Evolutionary conservation across 1,140 invertebrate genomes (phyloP).

Genomic region (Mylabris phalerata): DNA sequence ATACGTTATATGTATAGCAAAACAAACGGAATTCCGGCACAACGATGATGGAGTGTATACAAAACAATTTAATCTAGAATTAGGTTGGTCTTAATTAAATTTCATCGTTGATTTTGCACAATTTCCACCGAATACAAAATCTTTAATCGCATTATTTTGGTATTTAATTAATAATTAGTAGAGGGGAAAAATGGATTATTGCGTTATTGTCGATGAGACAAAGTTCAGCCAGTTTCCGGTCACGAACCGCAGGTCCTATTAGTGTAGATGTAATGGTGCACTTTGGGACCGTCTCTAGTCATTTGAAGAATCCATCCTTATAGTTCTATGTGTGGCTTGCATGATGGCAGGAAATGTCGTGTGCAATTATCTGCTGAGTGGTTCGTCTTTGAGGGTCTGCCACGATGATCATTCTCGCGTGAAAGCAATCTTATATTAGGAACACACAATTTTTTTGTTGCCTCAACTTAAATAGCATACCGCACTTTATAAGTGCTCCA

Average conservation of each 20-base stretch:
- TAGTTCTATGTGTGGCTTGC: constrained; percentile 4
- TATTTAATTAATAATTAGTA: no score
- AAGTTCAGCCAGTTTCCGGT: constrained; percentile 18
- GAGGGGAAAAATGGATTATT: no score
- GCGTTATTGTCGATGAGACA: constrained; percentile 15
- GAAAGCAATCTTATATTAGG: not conserved
- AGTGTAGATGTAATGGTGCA: constrained; percentile 19
- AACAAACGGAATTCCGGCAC: constrained; percentile 6
- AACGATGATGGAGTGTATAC: not conserved
- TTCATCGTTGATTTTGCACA: constrained; percentile 2
- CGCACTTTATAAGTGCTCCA: no score
- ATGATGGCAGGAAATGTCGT: constrained; percentile 19
- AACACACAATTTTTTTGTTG: no score
- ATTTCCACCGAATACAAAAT: no score
- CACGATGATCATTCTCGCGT: constrained; percentile 4
- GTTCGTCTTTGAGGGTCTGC: constrained; percentile 17
- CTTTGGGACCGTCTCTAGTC: constrained; percentile 16
- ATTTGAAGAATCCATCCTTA: constrained; percentile 9
- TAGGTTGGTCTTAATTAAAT: constrained; percentile 7
- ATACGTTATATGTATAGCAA: constrained; percentile 1
- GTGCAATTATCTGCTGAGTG: constrained; percentile 21
- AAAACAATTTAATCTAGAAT: constrained; percentile 7
- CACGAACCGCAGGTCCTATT: constrained; percentile 19
- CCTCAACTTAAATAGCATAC: no score
- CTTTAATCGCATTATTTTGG: no score